Conservation (phyloP, 2,888 invertebrate genomes). For the Hyppa rectilinea region DNA sequence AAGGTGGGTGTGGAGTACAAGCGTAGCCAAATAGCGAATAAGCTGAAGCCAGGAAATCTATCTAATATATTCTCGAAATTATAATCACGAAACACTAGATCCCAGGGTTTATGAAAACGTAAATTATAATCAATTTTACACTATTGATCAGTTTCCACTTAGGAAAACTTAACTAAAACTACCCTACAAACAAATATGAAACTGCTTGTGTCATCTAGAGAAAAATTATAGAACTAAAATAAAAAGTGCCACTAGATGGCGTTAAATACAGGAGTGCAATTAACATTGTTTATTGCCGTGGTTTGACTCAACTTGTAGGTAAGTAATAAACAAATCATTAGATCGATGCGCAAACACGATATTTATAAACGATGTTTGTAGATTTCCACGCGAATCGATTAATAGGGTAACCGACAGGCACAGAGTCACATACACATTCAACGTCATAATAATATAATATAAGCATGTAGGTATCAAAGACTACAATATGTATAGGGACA, state of each 20-base stretch:
- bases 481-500: too few relatives aligned
- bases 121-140: not conserved
- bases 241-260: slow-evolving; percentile 37
- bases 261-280: not conserved
- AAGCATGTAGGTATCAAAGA: too few relatives aligned
- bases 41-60: not conserved
- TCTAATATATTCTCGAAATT: not conserved
- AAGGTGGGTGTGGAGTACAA: slow-evolving; percentile 31
- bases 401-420: slow-evolving; percentile 10
- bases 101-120: not conserved
- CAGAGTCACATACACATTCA: not conserved
- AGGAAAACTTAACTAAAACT: slow-evolving; percentile 13
- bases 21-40: slow-evolving; percentile 7
- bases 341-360: slow-evolving; percentile 52
- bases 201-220: slow-evolving; percentile 62
- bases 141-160: not conserved
- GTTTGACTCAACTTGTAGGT: slow-evolving; percentile 36
- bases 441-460: too few relatives aligned
- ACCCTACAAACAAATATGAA: slow-evolving; percentile 30
- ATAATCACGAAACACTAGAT: not conserved
- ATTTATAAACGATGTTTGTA: slow-evolving; percentile 49
- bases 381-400: slow-evolving; percentile 38
- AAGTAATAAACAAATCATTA: slow-evolving; percentile 48
- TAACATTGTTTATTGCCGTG: slow-evolving; percentile 9
- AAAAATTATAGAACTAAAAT: not conserved